These are phyloP conservation scores for Eulithis testata DNA, from an alignment of 2,888 invertebrate species.

Conservation along the genomic window DNA sequence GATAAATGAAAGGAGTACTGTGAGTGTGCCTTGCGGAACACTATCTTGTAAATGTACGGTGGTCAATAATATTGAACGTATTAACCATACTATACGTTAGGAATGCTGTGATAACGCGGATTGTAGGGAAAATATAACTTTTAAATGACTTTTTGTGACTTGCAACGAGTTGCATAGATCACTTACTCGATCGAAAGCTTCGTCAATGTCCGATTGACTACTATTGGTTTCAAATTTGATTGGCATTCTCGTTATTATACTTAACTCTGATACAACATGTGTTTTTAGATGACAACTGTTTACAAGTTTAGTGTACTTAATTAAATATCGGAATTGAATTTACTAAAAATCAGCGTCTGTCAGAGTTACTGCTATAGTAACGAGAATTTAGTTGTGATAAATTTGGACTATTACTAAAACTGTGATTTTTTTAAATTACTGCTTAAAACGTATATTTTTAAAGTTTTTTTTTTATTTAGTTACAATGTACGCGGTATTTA, in stretches of 20 bases:
- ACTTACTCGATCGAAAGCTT: constrained; percentile 61
- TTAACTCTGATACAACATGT: background rate
- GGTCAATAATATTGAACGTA: constrained; percentile 52
- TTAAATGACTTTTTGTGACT: constrained; percentile 47
- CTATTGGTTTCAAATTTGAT: constrained; percentile 48
- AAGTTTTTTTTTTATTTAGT: constrained; percentile 38
- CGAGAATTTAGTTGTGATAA: constrained; percentile 64
- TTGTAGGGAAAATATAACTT: constrained; percentile 45
- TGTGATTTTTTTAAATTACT: constrained; percentile 67
- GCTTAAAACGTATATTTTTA: constrained; percentile 49
- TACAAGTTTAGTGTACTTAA: background rate
- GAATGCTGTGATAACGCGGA: constrained; percentile 72
- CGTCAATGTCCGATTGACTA: constrained; percentile 53
- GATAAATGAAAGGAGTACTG: constrained; percentile 59
- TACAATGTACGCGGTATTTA: constrained; percentile 46
- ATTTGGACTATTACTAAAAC: constrained; percentile 68
- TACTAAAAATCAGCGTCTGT: background rate
- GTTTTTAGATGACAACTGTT: background rate
- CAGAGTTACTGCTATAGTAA: constrained; percentile 5
- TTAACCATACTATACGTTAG: constrained; percentile 54
- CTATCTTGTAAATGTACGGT: constrained; percentile 50
- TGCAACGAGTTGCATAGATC: constrained; percentile 46
- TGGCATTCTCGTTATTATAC: constrained; percentile 18
- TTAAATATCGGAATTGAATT: constrained; percentile 2
- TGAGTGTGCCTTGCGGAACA: constrained; percentile 70